These are phyloP conservation scores for Xanthia icteritia DNA, from an alignment of 2,888 invertebrate genomes.

Conservation along the genomic window DNA sequence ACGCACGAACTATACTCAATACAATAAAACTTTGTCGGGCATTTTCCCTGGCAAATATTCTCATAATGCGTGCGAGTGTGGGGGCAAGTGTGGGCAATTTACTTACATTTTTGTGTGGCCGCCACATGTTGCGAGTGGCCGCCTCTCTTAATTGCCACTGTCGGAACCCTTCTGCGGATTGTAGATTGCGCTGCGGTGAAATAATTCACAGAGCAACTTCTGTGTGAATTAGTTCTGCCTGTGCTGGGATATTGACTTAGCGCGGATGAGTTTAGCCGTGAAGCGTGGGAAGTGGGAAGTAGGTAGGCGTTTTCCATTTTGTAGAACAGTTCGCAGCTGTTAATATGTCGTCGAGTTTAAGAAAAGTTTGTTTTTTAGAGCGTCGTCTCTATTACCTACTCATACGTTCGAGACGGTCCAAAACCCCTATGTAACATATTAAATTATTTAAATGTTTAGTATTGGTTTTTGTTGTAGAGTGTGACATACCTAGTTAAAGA, in stretches of 20 bases:
- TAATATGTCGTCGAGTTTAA: background rate
- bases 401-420: background rate
- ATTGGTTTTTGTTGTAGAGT: background rate
- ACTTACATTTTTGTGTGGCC: conserved; percentile 72
- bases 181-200: conserved; percentile 67
- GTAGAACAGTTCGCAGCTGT: background rate
- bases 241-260: conserved; percentile 53
- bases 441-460: background rate
- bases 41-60: conserved; percentile 66
- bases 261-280: conserved; percentile 8
- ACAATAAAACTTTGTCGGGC: conserved; percentile 61
- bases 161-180: conserved; percentile 72
- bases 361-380: background rate
- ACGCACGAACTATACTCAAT: conserved; percentile 20
- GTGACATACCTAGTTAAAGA: background rate
- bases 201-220: conserved; percentile 72
- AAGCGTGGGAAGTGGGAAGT: conserved; percentile 1
- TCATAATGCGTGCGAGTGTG: conserved; percentile 47
- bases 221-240: conserved; percentile 61
- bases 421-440: background rate
- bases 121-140: conserved; percentile 71
- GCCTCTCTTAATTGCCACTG: conserved; percentile 75
- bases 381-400: no score
- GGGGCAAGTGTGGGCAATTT: conserved; percentile 62
- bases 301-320: conserved; percentile 7